Percentiles rank a stretch among this genome's conserved stretches.
Evolutionary conservation across 2,888 invertebrate species (phyloP).

Genomic region (Caenorhabditis wallacei): DNA sequence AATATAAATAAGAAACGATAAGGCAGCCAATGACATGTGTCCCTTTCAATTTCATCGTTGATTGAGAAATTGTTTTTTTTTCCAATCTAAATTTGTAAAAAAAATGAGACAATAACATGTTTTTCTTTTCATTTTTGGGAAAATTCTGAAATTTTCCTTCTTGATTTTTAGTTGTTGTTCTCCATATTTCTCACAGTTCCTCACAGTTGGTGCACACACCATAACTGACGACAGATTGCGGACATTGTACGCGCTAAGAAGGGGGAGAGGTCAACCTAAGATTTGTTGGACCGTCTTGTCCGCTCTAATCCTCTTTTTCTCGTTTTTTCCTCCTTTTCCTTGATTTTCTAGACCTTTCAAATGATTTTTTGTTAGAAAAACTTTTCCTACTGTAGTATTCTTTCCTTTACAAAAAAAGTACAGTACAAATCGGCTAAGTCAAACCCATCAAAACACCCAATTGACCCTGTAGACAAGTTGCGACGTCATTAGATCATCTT

Average conservation of each 20-base stretch:
- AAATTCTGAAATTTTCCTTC: not conserved
- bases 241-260: not conserved
- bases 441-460: not conserved
- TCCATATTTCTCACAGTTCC: not conserved
- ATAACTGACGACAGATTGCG: conserved; percentile 34
- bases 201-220: not conserved
- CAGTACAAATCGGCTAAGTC: no score
- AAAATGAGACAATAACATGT: conserved; percentile 12
- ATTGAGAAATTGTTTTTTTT: conserved; percentile 7
- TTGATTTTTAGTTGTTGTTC: conserved; percentile 1
- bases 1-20: conserved; percentile 60
- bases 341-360: not conserved
- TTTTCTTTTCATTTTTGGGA: conserved; percentile 4
- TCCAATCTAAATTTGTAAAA: not conserved
- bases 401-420: no score
- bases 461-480: not conserved
- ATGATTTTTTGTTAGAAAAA: not conserved
- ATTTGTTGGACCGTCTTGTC: not conserved
- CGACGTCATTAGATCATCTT: conserved; percentile 18
- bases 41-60: not conserved
- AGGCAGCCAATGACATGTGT: conserved; percentile 21
- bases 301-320: not conserved
- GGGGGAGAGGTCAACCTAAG: not conserved
- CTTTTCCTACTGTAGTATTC: not conserved
- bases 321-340: not conserved